These are phyloP conservation scores for Colistium nudipinnis DNA, from an alignment of 2,113 vertebrate genomes.

Conservation along the genomic window DNA sequence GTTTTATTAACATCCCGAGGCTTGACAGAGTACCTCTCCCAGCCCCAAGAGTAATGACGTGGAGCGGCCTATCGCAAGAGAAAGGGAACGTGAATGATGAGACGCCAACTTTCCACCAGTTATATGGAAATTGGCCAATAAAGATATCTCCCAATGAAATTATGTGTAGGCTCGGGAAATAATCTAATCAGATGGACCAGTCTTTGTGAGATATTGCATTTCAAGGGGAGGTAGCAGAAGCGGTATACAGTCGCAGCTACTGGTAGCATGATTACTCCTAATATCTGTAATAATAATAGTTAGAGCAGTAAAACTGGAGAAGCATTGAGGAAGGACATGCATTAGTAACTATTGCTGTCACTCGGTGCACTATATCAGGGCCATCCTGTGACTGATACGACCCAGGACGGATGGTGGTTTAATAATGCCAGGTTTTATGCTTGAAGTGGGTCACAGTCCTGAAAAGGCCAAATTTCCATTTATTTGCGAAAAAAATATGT, in stretches of 20 bases:
- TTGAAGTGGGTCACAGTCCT: too few relatives aligned
- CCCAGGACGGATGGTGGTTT: background rate
- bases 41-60: conserved; percentile 60
- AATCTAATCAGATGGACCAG: conserved; percentile 17
- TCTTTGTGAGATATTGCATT: conserved; percentile 9
- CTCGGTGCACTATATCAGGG: background rate
- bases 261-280: conserved; percentile 1
- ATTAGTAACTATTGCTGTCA: background rate
- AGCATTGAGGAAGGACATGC: background rate
- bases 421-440: background rate
- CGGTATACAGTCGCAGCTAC: background rate
- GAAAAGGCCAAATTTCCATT: too few relatives aligned
- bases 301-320: background rate
- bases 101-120: conserved; percentile 43
- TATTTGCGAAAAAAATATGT: too few relatives aligned
- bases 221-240: background rate
- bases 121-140: conserved; percentile 53
- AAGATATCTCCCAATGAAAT: conserved; percentile 25
- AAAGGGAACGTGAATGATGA: conserved; percentile 53
- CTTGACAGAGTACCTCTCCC: conserved; percentile 60
- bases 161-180: conserved; percentile 15
- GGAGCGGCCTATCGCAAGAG: conserved; percentile 28
- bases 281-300: background rate
- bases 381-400: background rate
- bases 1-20: conserved; percentile 66